Base-by-base conservation (phyloP, 2,888 invertebrate species). In the Esperia sulphurella region DNA sequence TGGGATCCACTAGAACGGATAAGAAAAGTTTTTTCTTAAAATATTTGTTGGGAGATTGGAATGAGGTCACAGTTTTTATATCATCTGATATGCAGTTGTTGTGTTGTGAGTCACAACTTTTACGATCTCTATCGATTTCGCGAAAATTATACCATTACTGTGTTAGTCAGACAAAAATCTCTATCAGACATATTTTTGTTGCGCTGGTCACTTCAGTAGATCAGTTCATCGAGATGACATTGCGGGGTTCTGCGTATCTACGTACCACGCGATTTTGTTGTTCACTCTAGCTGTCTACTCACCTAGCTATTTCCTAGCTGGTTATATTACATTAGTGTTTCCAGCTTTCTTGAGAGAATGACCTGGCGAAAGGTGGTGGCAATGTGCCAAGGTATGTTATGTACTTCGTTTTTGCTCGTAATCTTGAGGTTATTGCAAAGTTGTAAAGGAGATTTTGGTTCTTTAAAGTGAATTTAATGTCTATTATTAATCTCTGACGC, bases 341-440 rank as follows among this genome's bases (percentile, higher is more conserved):
- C 69, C 72, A 70, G 59, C 61, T 75, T 73, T 74, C 72, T 64
- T 69, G 68, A 54, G 75, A 73, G 76, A 71, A 75, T 73, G 79
- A 79, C 73, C 78, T 72, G 79, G 74, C 74, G 75, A 78, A 79
- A 80, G 76, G 66, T 52, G 54, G 65, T 80, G 81, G 81, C 79
- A 43, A 28, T 10, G 1, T 38, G 72, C 81, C 81, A 81, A 31
- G 7, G 39, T 39, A 13, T 9, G 39, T 3, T 9, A 21, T 21
- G 21, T 39, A 39, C 39, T 39, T 39, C 39, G 14, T 1, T 14
- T 14, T 7, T 39, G 14, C 39, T 13, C n/a, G 14, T 13, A 37
- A 21, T 21, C 21, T 21, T 21, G 21, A 21, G 21, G 21, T 21
- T 21, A 21, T 21, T 21, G 21, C 21, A 21, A 21, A 2, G 2